Base-by-base conservation (phyloP, 2,113 vertebrate genomes). In the Perca flavescens region DNA sequence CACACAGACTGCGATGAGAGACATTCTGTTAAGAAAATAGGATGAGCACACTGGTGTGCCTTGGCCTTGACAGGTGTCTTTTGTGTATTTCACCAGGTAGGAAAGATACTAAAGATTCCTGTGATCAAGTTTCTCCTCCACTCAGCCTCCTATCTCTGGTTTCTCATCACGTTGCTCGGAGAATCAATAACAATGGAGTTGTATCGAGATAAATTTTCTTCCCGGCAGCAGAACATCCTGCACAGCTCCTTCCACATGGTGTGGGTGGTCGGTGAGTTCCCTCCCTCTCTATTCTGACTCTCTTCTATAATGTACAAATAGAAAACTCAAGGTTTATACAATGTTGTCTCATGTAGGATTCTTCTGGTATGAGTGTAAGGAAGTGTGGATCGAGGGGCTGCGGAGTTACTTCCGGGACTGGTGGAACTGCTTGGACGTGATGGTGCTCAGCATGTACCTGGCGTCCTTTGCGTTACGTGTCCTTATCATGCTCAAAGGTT, bases 361-460 rank as follows among this genome's bases (percentile, higher is more conserved):
- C 89, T 96, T 98, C 79, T 98, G 97, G 97, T 97, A 95, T 2
- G 97, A 98, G 88, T 97, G 97, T 84, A 98, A 98, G 84, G 97
- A 98, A 79, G 96, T 98, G 46, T 98, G 97, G 96, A 96, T 98
- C 0, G 97, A 98, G 53, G 97, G 97, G 4, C 75, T 98, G 84
- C 92, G 92, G 31, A 96, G 95, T 71, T 97, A 98, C 90, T 95
- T 98, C 72, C 85, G 96, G 77, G 97, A 97, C 91, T 96, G 96
- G 97, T 98, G 97, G 97, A 97, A 97, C 92, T 97, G 96, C 88
- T 89, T 98, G 92, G 97, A 97, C 60, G 66, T 97, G 80, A 96
- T 97, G 89, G 96, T 97, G 82, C 95, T 98, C 86, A 97, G 97
- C 85, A 96, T 97, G 96, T 98, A 97, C 83, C 89, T 97, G 92